Base-by-base conservation (phyloP, 2,113 vertebrate species). In the Dipodomys stephensi region DNA sequence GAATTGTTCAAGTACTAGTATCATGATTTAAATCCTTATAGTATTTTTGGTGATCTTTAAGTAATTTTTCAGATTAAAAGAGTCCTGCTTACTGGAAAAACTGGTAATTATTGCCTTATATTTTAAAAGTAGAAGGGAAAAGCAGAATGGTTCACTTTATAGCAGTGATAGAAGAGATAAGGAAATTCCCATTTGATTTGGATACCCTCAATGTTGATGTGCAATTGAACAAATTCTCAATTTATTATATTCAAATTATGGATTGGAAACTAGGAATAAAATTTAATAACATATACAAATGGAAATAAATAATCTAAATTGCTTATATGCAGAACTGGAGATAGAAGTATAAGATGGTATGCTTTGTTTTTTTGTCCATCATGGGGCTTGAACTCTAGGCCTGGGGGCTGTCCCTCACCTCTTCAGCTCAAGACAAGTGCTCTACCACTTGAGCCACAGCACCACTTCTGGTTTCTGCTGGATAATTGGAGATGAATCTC, bases 231-330 rank as follows among this genome's bases (percentile, higher is more conserved):
- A 19, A 65, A 18, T 64, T 12, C 9, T 80, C 39, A 62, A 13
- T 72, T 46, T 32, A n/a, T 30, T 20, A 67, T 53, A 4, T 67
- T 28, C 27, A 88, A 74, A 74, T 67, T 60, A 81, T n/a, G 32
- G 16, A n/a, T 28, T 69, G 11, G 4, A 83, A 78, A 44, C 0
- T 53, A 77, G 67, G n/a, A 93, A 49, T 67, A 73, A 90, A n/a
- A 86, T 85, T 68, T 83, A 92, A 77, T 80, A 94, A 83, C 19
- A 64, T 27, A 23, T 83, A 12, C 46, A 82, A 77, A 80, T 83
- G 25, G 35, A 86, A 86, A 88, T 20, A 85, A 85, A 67, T 64
- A 19, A 76, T 72, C 72, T 65, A 78, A 93, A 57, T 80, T 83
- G 20, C 25, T 85, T 81, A 76, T 1, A 3, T 90, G 72, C 4